A percentile compares a stretch with the other conserved stretches of the same genome.
These are phyloP conservation scores for Pimephales promelas DNA, from an alignment of 2,113 vertebrate genomes.

Conservation along the genomic window DNA sequence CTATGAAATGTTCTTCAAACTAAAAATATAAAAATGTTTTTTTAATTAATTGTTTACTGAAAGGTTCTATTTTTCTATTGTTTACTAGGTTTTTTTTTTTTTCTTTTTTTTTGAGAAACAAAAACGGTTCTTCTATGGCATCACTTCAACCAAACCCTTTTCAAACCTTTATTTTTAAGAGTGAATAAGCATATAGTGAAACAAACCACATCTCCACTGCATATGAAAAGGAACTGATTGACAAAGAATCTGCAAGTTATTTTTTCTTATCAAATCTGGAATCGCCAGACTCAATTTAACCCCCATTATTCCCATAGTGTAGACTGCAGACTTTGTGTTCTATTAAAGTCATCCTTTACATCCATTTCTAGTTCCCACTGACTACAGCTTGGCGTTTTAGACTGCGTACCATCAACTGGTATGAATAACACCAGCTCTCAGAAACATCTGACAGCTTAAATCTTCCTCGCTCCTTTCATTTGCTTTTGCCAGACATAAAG, in stretches of 20 bases:
- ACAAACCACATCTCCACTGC: not conserved
- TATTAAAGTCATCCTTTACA: slow-evolving; percentile 21
- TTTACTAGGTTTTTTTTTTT: too few relatives aligned
- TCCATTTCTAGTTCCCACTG: not conserved
- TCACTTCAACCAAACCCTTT: too few relatives aligned
- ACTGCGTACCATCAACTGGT: not conserved
- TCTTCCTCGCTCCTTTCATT: slow-evolving; percentile 23
- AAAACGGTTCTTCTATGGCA: too few relatives aligned
- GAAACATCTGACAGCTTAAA: not conserved
- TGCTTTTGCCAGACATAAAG: not conserved
- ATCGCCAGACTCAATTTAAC: not conserved
- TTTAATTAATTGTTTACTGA: too few relatives aligned
- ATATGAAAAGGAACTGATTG: not conserved
- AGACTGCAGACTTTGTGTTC: slow-evolving; percentile 33
- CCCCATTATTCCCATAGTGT: not conserved
- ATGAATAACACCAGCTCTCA: slow-evolving; percentile 24
- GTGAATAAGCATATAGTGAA: not conserved
- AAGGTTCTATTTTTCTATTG: too few relatives aligned
- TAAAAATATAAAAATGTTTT: too few relatives aligned
- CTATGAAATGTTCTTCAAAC: too few relatives aligned
- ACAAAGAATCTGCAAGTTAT: not conserved
- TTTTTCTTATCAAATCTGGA: not conserved
- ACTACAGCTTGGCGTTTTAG: not conserved
- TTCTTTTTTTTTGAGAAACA: too few relatives aligned
- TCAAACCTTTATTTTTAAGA: too few relatives aligned